Percentiles rank a stretch among this genome's conserved stretches.
Evolutionary conservation across 92 coral and sea anemone genomes (phyloP).

Genomic region (Paramuricea clavata): DNA sequence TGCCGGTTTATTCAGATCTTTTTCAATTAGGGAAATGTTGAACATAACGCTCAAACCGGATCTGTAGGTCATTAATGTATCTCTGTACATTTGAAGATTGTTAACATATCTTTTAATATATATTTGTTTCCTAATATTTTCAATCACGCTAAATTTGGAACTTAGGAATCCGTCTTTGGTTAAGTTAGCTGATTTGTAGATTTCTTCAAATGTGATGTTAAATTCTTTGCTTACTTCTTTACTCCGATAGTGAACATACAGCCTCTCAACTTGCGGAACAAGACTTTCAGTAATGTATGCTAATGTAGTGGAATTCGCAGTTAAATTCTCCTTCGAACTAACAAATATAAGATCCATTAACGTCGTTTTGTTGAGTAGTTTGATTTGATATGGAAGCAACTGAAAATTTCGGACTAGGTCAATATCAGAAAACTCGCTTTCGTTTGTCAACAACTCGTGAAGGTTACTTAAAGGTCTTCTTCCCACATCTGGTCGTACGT

Average conservation of each 20-base stretch:
- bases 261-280: not conserved
- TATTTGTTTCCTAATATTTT: not conserved
- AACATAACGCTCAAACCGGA: not conserved
- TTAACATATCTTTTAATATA: not conserved
- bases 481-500: not conserved
- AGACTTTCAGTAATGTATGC: not conserved
- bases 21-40: not conserved
- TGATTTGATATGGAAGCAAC: slow-evolving; percentile 23
- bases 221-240: slow-evolving; percentile 8
- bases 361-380: slow-evolving; percentile 8
- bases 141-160: not conserved
- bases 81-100: slow-evolving; percentile 13
- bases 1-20: not conserved
- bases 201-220: slow-evolving; percentile 26
- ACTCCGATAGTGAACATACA: slow-evolving; percentile 10
- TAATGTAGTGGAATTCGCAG: slow-evolving; percentile 7
- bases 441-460: slow-evolving; percentile 9
- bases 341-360: slow-evolving; percentile 33
- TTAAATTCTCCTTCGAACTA: slow-evolving; percentile 1
- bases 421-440: slow-evolving; percentile 31
- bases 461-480: slow-evolving; percentile 6
- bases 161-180: slow-evolving; percentile 16
- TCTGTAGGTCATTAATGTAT: slow-evolving; percentile 24
- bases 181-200: slow-evolving; percentile 3
- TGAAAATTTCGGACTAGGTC: slow-evolving; percentile 38